Conservation (phyloP, 1,140 invertebrate genomes). For the Sycophaga agraensis region DNA sequence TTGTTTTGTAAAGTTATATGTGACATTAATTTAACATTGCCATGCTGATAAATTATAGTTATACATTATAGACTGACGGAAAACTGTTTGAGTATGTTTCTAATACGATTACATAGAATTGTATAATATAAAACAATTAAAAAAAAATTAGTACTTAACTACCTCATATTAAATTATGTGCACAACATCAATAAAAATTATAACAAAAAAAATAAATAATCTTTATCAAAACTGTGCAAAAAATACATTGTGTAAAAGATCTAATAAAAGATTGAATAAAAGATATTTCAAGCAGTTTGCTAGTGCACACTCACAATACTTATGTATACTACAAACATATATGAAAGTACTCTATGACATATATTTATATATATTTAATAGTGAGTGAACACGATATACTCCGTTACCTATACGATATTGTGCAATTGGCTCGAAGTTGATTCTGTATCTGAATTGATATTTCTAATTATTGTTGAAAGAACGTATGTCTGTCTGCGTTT, state of each 20-base stretch:
- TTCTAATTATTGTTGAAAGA: conserved; percentile 1
- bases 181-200: conserved; percentile 5
- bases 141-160: too few species aligned
- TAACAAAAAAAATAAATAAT: conserved; percentile 20
- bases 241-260: conserved; percentile 21
- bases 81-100: too few species aligned
- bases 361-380: too few species aligned
- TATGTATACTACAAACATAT: background rate
- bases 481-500: background rate
- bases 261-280: background rate
- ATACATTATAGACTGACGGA: too few species aligned
- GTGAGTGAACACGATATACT: background rate
- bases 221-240: conserved; percentile 15
- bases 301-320: background rate
- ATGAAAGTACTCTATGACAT: background rate
- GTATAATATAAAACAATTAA: too few species aligned
- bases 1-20: too few species aligned
- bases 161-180: background rate
- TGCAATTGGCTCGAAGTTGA: conserved; percentile 52
- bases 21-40: too few species aligned
- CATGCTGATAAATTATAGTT: too few species aligned
- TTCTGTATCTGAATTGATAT: conserved; percentile 6
- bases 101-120: too few species aligned
- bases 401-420: conserved; percentile 47
- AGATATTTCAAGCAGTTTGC: conserved; percentile 11